Evolutionary conservation across 2,888 invertebrate species (phyloP).

Genomic region (Drosophila austrosaltans): DNA sequence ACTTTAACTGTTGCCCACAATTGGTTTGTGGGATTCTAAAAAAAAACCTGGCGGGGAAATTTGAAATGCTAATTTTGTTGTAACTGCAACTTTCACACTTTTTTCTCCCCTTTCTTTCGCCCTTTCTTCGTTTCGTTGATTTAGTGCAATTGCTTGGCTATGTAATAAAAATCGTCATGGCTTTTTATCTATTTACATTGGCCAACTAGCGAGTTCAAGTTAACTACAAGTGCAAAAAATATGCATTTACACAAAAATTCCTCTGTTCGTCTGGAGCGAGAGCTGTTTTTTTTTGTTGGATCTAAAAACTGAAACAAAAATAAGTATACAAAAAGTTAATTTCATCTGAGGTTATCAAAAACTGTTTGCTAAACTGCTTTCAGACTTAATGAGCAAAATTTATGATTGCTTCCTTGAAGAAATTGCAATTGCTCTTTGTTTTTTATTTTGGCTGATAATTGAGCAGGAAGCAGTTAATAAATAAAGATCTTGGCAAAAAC

Average conservation of each 20-base stretch:
- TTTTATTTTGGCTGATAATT: background rate
- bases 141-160: background rate
- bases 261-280: background rate
- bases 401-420: conserved; percentile 8
- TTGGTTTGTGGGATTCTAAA: background rate
- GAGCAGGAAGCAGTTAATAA: conserved; percentile 7
- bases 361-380: conserved; percentile 4
- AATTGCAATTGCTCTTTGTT: conserved; percentile 12
- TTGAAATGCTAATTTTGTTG: background rate
- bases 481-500: conserved; percentile 10
- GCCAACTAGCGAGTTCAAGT: background rate
- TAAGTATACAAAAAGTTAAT: background rate
- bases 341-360: background rate
- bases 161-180: background rate
- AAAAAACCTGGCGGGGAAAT: background rate
- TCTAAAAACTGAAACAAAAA: background rate
- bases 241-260: background rate
- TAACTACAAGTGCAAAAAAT: background rate
- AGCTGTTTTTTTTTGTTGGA: background rate
- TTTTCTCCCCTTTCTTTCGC: background rate
- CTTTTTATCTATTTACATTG: background rate
- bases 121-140: background rate
- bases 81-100: conserved; percentile 9
- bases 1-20: background rate
- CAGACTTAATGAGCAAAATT: conserved; percentile 15